These are phyloP conservation scores for Dryas iulia DNA, from an alignment of 1,140 invertebrate genomes.

Conservation along the genomic window DNA sequence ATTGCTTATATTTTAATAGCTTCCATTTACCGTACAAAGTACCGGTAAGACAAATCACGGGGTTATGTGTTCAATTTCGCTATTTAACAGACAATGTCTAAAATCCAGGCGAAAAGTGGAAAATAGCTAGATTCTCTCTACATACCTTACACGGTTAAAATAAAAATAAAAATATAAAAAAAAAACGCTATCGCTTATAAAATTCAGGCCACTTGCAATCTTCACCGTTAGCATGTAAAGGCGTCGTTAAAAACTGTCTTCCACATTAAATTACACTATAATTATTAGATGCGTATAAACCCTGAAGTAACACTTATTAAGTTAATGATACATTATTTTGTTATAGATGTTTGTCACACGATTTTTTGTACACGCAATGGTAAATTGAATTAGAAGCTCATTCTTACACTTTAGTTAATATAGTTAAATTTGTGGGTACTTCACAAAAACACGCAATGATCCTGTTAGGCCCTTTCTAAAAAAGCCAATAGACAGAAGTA, in stretches of 20 bases:
- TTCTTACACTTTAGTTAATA: not conserved
- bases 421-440: too few relatives aligned
- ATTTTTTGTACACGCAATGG: not conserved
- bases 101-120: too few relatives aligned
- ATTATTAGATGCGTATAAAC: not conserved
- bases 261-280: constrained; percentile 16
- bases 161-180: not conserved
- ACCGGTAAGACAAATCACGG: too few relatives aligned
- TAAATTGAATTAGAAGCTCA: not conserved
- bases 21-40: too few relatives aligned
- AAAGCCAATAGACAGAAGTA: too few relatives aligned
- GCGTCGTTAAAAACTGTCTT: constrained; percentile 38
- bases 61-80: too few relatives aligned
- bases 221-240: constrained; percentile 31
- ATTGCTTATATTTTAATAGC: too few relatives aligned
- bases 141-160: too few relatives aligned
- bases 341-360: not conserved
- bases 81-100: too few relatives aligned
- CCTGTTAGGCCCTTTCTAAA: too few relatives aligned
- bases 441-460: too few relatives aligned
- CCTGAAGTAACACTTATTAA: not conserved
- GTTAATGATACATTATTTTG: not conserved
- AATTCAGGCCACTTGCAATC: constrained; percentile 4
- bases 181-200: constrained; percentile 12
- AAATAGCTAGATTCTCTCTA: too few relatives aligned